Conservation (phyloP, 2,113 vertebrate genomes). For the Speoplatyrhinus poulsoni region DNA sequence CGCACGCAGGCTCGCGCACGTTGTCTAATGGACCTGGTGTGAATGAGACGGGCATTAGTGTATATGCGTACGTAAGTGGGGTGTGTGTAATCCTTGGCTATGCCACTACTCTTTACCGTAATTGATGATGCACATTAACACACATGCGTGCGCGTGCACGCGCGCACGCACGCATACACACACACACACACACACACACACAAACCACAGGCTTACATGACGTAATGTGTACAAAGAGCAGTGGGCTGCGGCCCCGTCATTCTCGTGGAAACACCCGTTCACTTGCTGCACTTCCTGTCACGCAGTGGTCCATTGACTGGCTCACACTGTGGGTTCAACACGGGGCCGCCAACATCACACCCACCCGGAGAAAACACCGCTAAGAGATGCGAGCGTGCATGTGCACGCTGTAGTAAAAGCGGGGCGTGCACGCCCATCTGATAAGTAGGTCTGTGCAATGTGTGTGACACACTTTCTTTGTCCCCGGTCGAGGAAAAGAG, state of each 20-base stretch:
- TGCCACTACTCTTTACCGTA: constrained; percentile 52
- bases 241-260: background rate
- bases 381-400: constrained; percentile 3
- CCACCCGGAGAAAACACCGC: background rate
- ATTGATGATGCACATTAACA: constrained; percentile 44
- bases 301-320: constrained; percentile 40
- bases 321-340: constrained; percentile 49
- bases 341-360: constrained; percentile 36
- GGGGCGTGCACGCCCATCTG: background rate
- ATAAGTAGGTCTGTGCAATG: constrained; percentile 16
- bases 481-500: constrained; percentile 39
- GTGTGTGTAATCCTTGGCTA: constrained; percentile 60
- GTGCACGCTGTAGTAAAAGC: constrained; percentile 14
- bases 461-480: constrained; percentile 49
- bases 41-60: constrained; percentile 13
- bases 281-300: constrained; percentile 42
- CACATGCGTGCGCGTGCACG: background rate
- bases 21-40: constrained; percentile 49
- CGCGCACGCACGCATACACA: constrained; percentile 38
- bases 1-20: constrained; percentile 26
- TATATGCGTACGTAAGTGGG: constrained; percentile 52
- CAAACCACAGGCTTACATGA: background rate
- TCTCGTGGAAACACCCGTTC: constrained; percentile 23
- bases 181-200: constrained; percentile 27
- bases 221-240: background rate